Percentiles rank a stretch among this genome's conserved stretches.
phyloP scores from a whole-genome alignment of 1,140 invertebrate species.

The Telenomus remus region DNA sequence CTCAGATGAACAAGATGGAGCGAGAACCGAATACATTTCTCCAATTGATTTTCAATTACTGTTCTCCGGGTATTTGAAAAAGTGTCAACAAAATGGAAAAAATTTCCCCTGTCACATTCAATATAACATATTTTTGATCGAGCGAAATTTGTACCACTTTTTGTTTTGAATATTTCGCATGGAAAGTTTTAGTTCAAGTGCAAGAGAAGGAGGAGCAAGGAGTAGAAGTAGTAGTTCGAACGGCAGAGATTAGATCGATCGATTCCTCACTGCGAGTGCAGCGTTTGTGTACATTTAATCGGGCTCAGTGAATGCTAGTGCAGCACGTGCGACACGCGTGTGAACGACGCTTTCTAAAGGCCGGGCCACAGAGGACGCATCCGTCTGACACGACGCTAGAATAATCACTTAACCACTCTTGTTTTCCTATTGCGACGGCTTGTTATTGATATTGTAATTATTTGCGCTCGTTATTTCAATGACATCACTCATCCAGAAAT shows the following conservation, averaged over 20 bases:
- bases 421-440: slow-evolving; percentile 29
- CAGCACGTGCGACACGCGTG: slow-evolving; percentile 51
- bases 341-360: slow-evolving; percentile 37
- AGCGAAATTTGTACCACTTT: too few relatives aligned
- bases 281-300: slow-evolving; percentile 42
- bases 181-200: slow-evolving; percentile 18
- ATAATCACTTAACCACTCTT: slow-evolving; percentile 52
- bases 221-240: slow-evolving; percentile 12
- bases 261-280: slow-evolving; percentile 43
- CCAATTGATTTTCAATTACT: too few relatives aligned
- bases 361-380: neutral
- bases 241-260: slow-evolving; percentile 46
- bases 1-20: too few relatives aligned
- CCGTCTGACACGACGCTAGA: slow-evolving; percentile 45
- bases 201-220: neutral
- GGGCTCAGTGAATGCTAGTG: slow-evolving; percentile 18
- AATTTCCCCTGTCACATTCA: too few relatives aligned
- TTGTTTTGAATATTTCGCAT: too few relatives aligned
- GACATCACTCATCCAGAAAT: slow-evolving; percentile 38
- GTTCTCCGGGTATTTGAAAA: too few relatives aligned
- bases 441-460: slow-evolving; percentile 50
- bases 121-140: too few relatives aligned
- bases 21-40: too few relatives aligned
- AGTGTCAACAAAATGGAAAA: too few relatives aligned
- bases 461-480: slow-evolving; percentile 29